These are phyloP conservation scores for Lepidonotus clava DNA, from an alignment of 2,888 invertebrate genomes.

Conservation along the genomic window DNA sequence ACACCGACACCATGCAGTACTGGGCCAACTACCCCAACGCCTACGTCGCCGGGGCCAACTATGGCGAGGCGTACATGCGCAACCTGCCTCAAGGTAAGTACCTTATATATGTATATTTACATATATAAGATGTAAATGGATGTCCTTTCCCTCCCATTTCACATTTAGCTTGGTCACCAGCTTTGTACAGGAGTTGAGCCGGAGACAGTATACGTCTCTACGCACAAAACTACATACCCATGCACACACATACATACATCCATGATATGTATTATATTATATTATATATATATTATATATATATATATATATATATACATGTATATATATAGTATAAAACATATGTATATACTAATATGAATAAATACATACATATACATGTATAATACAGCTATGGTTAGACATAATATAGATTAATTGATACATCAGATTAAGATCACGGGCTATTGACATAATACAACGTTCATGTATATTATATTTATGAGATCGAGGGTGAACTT, in stretches of 20 bases:
- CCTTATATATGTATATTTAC: neutral
- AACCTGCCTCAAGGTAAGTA: conserved; percentile 43
- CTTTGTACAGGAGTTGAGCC: no score
- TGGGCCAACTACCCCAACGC: conserved; percentile 52
- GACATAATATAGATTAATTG: no score
- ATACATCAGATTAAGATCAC: no score
- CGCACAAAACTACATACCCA: no score
- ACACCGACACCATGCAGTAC: conserved; percentile 32
- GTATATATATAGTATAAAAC: neutral
- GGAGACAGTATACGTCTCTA: no score
- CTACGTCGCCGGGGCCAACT: conserved; percentile 47
- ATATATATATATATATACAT: neutral
- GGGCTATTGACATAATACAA: no score
- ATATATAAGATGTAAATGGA: neutral
- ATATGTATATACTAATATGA: neutral
- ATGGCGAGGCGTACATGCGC: conserved; percentile 48
- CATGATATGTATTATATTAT: neutral
- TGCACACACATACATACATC: no score
- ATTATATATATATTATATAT: neutral
- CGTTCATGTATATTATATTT: no score
- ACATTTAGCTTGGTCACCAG: no score
- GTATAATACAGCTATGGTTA: no score
- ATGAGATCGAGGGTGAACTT: no score
- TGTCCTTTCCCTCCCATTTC: no score
- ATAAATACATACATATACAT: neutral